phyloP scores from a whole-genome alignment of 2,797 vertebrate species.

The Channa striata region DNA sequence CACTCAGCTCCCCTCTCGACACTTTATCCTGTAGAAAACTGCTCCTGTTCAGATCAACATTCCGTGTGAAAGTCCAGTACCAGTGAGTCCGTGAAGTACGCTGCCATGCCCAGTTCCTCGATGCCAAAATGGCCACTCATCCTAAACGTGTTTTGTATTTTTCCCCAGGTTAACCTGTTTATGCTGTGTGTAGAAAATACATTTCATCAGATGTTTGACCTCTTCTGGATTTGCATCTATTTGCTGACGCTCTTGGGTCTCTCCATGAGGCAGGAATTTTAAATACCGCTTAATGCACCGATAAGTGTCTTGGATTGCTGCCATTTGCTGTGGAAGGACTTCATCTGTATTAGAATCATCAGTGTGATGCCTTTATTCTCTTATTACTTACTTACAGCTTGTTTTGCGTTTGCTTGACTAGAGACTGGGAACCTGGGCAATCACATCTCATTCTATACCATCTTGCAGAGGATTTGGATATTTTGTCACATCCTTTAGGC shows the following conservation, averaged over 20 bases:
- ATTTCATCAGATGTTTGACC: conserved; percentile 18
- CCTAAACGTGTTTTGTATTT: too few species aligned
- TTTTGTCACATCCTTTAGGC: conserved; percentile 44
- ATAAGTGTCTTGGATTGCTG: conserved; percentile 42
- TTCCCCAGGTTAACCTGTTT: too few species aligned
- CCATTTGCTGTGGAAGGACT: conserved; percentile 21
- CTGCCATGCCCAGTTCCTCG: too few species aligned
- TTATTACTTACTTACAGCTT: conserved; percentile 34
- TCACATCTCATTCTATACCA: conserved; percentile 24
- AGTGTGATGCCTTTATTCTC: conserved; percentile 21
- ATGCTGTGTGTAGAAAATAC: conserved; percentile 29
- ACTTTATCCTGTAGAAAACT: conserved; percentile 29
- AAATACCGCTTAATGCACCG: conserved; percentile 27
- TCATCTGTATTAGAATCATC: conserved; percentile 27
- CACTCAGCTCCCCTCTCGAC: conserved; percentile 28
- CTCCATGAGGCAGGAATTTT: conserved; percentile 25
- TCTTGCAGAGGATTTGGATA: conserved; percentile 44
- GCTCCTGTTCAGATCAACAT: conserved; percentile 35
- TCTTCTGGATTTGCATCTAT: too few species aligned
- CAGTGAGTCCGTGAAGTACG: conserved; percentile 2
- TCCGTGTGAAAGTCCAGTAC: conserved; percentile 25
- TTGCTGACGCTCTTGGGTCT: conserved; percentile 9
- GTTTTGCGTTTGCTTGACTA: conserved; percentile 39
- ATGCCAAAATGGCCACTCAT: too few species aligned
- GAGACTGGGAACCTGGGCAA: conserved; percentile 32